Conservation (phyloP, 2,888 invertebrate genomes). For the Temnothorax rugatulus region DNA sequence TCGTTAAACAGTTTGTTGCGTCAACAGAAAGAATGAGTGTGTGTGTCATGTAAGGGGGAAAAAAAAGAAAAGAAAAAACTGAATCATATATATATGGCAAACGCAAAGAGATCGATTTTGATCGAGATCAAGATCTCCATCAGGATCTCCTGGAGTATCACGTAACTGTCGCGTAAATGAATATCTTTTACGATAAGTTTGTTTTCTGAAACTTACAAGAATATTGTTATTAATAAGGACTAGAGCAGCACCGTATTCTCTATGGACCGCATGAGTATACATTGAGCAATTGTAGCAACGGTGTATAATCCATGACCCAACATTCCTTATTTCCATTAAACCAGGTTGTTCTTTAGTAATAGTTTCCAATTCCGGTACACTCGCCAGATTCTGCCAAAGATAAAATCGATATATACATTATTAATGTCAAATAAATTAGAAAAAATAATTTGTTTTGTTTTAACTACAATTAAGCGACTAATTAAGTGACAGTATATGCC, state of each 20-base stretch:
- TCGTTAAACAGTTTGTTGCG: background rate
- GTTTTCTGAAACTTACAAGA: conserved; percentile 87
- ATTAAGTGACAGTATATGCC: no score
- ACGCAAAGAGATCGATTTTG: background rate
- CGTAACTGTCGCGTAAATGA: background rate
- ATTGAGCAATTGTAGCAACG: conserved; percentile 90
- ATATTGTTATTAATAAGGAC: conserved; percentile 88
- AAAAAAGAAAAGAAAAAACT: background rate
- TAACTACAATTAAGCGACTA: background rate
- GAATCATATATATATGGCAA: background rate
- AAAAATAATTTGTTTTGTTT: background rate
- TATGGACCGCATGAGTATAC: conserved; percentile 89
- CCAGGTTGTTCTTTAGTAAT: conserved; percentile 88
- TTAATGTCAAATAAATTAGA: background rate
- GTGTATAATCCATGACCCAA: conserved; percentile 89
- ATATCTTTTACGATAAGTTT: background rate
- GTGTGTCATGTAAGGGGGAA: background rate
- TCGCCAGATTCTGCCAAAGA: conserved; percentile 87
- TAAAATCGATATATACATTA: conserved; percentile 2
- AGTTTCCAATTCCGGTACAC: conserved; percentile 87
- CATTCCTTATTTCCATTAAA: conserved; percentile 87
- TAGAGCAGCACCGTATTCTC: conserved; percentile 87
- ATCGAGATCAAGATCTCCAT: background rate
- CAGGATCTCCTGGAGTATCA: background rate
- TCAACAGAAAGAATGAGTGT: background rate